These are phyloP conservation scores for Paracentrotus lividus DNA, from an alignment of 53 echinoderm and acorn worm genomes.

Conservation along the genomic window DNA sequence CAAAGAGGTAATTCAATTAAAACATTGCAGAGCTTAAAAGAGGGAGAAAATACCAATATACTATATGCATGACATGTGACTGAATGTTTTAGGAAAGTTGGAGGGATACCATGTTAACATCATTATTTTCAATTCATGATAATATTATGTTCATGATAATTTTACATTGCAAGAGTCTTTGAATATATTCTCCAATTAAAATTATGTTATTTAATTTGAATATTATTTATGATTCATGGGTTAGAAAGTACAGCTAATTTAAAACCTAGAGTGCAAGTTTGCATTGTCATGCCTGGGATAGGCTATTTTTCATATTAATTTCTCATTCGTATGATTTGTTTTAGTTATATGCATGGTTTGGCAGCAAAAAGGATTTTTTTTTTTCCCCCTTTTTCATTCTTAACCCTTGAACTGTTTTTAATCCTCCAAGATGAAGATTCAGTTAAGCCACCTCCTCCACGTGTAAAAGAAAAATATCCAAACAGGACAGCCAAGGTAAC, in stretches of 20 bases:
- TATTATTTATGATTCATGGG: background rate
- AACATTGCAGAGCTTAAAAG: too few relatives aligned
- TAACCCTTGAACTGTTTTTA: background rate
- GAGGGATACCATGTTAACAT: background rate
- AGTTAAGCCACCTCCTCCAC: conserved; percentile 30
- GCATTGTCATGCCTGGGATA: background rate
- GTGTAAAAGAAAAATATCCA: conserved; percentile 51
- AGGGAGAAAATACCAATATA: too few relatives aligned
- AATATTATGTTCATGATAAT: conserved; percentile 3
- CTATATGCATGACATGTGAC: too few relatives aligned
- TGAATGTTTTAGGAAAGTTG: background rate
- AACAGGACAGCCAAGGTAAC: conserved; percentile 48
- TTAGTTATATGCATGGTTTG: background rate
- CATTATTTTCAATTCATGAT: background rate
- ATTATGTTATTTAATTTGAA: background rate
- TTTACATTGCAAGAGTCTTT: too few relatives aligned
- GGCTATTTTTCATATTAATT: background rate
- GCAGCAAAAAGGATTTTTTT: background rate
- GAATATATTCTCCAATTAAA: too few relatives aligned
- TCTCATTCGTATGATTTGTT: background rate
- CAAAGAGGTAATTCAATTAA: too few relatives aligned
- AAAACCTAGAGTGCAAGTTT: background rate
- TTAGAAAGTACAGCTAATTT: background rate
- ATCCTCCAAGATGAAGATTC: background rate
- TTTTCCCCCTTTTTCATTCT: background rate